A percentile compares a stretch with the other conserved stretches of the same genome.
Evolutionary conservation across 2,888 invertebrate species (phyloP).

Genomic region (Eupithecia tripunctaria): DNA sequence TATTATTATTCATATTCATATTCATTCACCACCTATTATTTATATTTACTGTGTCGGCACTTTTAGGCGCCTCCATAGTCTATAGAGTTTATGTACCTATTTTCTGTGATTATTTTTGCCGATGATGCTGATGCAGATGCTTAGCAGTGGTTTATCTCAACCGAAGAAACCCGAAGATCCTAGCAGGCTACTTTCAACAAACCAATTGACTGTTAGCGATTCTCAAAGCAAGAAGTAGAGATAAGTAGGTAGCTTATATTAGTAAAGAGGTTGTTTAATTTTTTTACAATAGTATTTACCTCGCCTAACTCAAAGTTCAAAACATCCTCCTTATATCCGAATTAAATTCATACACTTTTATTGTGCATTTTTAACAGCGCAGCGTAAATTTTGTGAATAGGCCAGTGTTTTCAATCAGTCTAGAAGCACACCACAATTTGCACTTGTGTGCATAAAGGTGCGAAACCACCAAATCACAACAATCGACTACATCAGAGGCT

Average conservation of each 20-base stretch:
- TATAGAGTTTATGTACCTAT: too few species aligned
- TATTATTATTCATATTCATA: too few species aligned
- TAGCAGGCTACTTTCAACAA: too few species aligned
- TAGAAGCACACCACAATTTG: slow-evolving; percentile 66
- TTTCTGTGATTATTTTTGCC: too few species aligned
- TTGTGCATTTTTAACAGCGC: background rate
- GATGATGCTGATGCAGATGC: too few species aligned
- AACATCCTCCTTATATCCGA: background rate
- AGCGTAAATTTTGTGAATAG: background rate
- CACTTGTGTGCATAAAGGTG: slow-evolving; percentile 61
- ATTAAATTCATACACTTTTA: background rate
- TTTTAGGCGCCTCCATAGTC: too few species aligned
- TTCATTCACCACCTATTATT: too few species aligned
- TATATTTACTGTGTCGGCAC: too few species aligned
- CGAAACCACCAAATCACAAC: background rate
- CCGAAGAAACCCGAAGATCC: background rate
- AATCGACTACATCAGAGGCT: background rate
- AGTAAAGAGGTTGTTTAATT: background rate
- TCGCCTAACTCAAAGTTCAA: background rate
- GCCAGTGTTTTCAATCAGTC: slow-evolving; percentile 60
- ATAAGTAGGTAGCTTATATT: too few species aligned
- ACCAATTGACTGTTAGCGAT: background rate
- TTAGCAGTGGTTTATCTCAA: background rate
- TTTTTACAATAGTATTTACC: too few species aligned
- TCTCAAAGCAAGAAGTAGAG: background rate